phyloP scores from a whole-genome alignment of 2,113 vertebrate genomes.

The Antigone vipio region DNA sequence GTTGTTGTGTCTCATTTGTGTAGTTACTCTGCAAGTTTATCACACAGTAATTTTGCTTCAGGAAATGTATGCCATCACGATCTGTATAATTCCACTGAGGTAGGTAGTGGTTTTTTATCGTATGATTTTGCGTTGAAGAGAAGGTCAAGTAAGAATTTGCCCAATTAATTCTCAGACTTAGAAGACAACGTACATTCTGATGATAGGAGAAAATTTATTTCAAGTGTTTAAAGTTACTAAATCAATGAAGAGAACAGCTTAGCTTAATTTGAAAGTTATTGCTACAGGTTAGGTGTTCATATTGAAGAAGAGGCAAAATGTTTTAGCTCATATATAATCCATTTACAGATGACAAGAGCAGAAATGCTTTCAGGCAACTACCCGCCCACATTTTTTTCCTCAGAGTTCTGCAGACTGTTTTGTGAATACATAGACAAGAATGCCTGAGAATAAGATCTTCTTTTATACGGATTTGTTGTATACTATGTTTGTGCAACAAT shows the following conservation, averaged over 20 bases:
- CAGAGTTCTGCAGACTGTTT: background rate
- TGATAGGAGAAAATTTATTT: background rate
- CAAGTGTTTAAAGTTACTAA: background rate
- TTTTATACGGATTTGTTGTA: background rate
- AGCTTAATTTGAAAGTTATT: background rate
- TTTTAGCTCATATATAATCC: background rate
- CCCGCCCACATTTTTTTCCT: background rate
- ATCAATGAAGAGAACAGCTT: background rate
- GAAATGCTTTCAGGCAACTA: background rate
- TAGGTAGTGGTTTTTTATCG: background rate
- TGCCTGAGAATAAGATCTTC: rapidly evolving
- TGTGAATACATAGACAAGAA: background rate
- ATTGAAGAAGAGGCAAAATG: background rate
- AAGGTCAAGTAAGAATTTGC: background rate
- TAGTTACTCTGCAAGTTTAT: background rate
- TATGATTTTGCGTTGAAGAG: background rate
- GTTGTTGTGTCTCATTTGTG: background rate
- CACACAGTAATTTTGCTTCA: background rate
- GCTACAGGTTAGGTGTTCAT: background rate
- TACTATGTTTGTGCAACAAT: background rate
- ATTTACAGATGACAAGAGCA: background rate
- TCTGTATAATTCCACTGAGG: background rate
- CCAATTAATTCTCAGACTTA: background rate
- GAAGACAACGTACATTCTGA: background rate
- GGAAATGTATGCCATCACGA: background rate